Conservation (phyloP, 2,113 vertebrate species). For the Lasiurus borealis region DNA sequence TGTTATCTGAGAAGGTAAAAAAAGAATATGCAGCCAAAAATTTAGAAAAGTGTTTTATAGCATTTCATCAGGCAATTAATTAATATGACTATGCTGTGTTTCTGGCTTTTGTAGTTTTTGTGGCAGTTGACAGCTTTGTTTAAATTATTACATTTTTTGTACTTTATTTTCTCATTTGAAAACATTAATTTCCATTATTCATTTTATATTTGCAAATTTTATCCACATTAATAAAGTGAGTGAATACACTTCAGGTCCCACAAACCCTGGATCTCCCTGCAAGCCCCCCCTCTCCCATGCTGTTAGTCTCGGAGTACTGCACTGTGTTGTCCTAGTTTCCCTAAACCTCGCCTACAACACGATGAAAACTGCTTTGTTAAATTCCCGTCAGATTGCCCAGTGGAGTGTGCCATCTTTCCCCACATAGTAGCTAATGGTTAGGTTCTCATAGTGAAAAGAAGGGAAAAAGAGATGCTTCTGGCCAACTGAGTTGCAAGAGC, state of each 20-base stretch:
- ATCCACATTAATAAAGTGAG: not conserved
- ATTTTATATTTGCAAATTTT: not conserved
- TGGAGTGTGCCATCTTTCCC: not conserved
- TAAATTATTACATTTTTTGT: not conserved
- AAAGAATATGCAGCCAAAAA: not conserved
- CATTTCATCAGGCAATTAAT: not conserved
- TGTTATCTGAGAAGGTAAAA: not conserved
- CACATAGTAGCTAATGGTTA: not conserved
- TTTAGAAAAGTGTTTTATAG: not conserved
- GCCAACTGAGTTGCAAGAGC: not conserved
- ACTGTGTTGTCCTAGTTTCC: not conserved
- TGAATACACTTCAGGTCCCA: not conserved
- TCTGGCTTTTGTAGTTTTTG: not conserved
- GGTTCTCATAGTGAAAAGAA: not conserved
- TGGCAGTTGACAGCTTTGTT: not conserved
- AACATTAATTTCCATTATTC: not conserved
- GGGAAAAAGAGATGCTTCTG: not conserved
- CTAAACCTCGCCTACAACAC: not conserved
- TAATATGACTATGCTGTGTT: not conserved
- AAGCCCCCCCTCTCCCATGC: not conserved
- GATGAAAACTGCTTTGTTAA: not conserved
- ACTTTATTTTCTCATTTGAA: constrained; percentile 38
- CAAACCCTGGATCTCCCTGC: not conserved
- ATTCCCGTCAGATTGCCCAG: not conserved
- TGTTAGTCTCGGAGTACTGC: not conserved